Percentiles rank a stretch among this genome's conserved stretches.
Conservation (phyloP, 2,797 vertebrate species). For the Chloroceryle inda region DNA sequence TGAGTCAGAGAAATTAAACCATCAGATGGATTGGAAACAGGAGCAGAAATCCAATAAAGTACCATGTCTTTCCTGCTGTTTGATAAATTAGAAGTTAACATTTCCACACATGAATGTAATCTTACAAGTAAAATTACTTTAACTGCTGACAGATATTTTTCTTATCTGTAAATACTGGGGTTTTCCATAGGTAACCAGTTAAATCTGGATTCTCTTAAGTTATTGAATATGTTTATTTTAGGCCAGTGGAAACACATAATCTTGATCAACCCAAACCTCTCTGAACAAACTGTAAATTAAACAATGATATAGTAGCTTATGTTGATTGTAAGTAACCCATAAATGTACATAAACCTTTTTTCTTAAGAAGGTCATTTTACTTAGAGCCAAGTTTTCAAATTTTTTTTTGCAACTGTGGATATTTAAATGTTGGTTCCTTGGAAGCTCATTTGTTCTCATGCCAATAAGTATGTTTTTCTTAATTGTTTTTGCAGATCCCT, state of each 20-base stretch:
- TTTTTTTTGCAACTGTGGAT: background rate
- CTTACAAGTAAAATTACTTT: conserved; percentile 34
- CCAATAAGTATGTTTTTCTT: background rate
- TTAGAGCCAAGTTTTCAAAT: background rate
- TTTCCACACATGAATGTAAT: conserved; percentile 29
- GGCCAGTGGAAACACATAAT: background rate
- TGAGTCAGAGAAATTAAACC: conserved; percentile 12
- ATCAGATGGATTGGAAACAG: background rate
- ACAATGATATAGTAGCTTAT: background rate
- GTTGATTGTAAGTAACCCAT: background rate
- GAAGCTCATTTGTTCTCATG: background rate
- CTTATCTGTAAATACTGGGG: conserved; percentile 13
- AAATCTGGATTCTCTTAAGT: background rate
- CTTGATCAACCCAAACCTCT: background rate
- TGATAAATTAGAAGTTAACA: conserved; percentile 40
- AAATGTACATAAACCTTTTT: background rate
- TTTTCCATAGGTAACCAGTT: background rate
- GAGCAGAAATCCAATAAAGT: conserved; percentile 17
- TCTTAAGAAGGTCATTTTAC: background rate
- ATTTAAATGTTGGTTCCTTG: background rate
- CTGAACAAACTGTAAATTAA: background rate
- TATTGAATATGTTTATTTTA: conserved; percentile 1
- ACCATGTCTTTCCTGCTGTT: conserved; percentile 8
- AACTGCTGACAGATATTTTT: background rate
- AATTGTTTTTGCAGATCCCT: background rate